Evolutionary conservation across 2,113 vertebrate species (phyloP), one percentile per base, ranked within the genome.

Genomic region (Pseudorasbora parva): DNA sequence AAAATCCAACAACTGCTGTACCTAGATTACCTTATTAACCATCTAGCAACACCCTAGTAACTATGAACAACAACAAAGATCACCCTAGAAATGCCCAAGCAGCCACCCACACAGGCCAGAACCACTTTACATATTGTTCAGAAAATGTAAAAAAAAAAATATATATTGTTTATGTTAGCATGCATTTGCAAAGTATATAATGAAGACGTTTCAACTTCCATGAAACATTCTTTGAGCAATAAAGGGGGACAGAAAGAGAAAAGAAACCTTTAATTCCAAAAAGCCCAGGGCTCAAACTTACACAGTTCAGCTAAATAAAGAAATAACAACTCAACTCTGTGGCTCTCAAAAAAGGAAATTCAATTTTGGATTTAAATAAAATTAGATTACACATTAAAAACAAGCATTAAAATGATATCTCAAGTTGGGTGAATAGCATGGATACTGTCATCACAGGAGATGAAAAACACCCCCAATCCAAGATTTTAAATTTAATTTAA

Each of bases 321-420:
- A 45, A 60, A 60, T 60, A 60, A 12, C 54, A 78, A 43, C 56
- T 43, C 8, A 15, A 45, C 76, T 33, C 15, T 66, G 78, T 49
- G 25, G 51, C 1, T 49, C 60, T n/a, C 78, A 66, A 25, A 19
- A n/a, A 33, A 10, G 25, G 19, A 45, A 80, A 49, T 80, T 8
- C 4, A 1, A 80, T 66, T 51, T 33, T 15, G 60, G 25, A 80
- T 66, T 80, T 80, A 80, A 80, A 66, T 64, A 66, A 66, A 64
- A 49, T 51, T 66, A 33, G 78, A 80, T 7, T 5, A 64, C 30
- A 25, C 45, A 66, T 49, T 66, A 49, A n/a, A 49, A n/a, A 49
- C 10, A 45, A 78, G 57, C 15, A 0, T n/a, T 11, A 41, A 33
- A 59, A 77, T 59, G 7, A 41, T 23, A 77, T 77, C 54, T 17